Evolutionary conservation across 2,797 vertebrate species (phyloP).

Genomic region (Psittacula derbiana): DNA sequence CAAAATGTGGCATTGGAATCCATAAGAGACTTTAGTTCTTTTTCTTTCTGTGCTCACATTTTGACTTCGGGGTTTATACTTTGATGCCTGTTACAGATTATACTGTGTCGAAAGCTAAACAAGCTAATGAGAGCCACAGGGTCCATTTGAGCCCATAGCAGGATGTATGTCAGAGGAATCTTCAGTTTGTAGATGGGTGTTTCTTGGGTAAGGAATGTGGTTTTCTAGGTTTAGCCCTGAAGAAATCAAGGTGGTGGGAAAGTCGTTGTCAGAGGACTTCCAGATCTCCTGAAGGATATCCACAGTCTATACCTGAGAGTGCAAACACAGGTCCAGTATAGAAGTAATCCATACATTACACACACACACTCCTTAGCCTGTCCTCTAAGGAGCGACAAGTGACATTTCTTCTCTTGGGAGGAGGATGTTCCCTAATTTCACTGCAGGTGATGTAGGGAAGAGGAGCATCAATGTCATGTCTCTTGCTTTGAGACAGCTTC

Average conservation of each 20-base stretch:
- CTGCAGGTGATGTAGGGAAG: background rate
- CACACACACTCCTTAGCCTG: fast-evolving
- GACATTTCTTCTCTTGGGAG: background rate
- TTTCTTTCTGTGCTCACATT: background rate
- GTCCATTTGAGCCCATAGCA: background rate
- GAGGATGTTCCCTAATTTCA: background rate
- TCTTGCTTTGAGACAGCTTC: background rate
- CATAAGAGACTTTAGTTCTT: fast-evolving
- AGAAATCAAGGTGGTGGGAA: background rate
- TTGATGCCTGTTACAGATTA: background rate
- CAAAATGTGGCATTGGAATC: background rate
- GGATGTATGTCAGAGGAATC: background rate
- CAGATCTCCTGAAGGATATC: background rate
- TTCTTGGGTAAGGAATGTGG: background rate
- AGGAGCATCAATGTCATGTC: background rate
- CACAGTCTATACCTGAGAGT: background rate
- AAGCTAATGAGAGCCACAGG: background rate
- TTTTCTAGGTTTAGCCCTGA: background rate
- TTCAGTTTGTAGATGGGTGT: background rate
- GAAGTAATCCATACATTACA: background rate
- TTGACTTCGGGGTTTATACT: background rate
- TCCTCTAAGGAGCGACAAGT: background rate
- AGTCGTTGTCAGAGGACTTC: background rate
- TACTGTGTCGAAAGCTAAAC: background rate
- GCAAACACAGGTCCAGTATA: background rate